phyloP scores from a whole-genome alignment of 2,113 vertebrate species.

The Channa argus region DNA sequence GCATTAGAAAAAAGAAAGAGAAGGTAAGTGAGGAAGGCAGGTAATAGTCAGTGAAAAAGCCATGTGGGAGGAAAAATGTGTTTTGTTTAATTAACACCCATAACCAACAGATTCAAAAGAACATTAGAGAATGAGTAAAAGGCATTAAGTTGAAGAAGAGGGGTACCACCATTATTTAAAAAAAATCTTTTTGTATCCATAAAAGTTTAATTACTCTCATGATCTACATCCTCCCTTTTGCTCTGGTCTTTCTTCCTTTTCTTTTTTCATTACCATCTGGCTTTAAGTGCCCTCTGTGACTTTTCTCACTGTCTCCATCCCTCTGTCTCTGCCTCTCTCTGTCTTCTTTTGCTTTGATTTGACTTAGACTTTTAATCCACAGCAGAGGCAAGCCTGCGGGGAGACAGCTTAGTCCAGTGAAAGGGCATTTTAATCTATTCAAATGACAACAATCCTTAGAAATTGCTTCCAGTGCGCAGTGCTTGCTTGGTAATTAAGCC shows the following conservation, averaged over 20 bases:
- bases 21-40: slow-evolving; percentile 8
- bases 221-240: no score
- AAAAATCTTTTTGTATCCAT: no score
- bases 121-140: slow-evolving; percentile 20
- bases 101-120: slow-evolving; percentile 1
- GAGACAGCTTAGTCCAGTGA: slow-evolving; percentile 72
- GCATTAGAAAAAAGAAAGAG: neutral
- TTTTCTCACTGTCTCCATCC: slow-evolving; percentile 14
- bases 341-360: slow-evolving; percentile 34
- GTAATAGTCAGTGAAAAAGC: slow-evolving; percentile 32
- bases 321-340: slow-evolving; percentile 19
- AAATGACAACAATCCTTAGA: slow-evolving; percentile 79
- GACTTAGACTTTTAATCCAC: slow-evolving; percentile 71
- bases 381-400: slow-evolving; percentile 48
- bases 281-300: slow-evolving; percentile 22
- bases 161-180: slow-evolving; percentile 14
- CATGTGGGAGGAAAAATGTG: slow-evolving; percentile 17
- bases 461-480: slow-evolving; percentile 66
- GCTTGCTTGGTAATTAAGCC: slow-evolving; percentile 78
- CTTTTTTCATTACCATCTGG: neutral
- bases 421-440: slow-evolving; percentile 79
- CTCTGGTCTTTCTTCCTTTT: neutral
- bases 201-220: no score
- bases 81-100: slow-evolving; percentile 21
- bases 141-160: slow-evolving; percentile 2